Conservation (phyloP, 1,140 invertebrate genomes). For the Acromyrmex charruanus region DNA sequence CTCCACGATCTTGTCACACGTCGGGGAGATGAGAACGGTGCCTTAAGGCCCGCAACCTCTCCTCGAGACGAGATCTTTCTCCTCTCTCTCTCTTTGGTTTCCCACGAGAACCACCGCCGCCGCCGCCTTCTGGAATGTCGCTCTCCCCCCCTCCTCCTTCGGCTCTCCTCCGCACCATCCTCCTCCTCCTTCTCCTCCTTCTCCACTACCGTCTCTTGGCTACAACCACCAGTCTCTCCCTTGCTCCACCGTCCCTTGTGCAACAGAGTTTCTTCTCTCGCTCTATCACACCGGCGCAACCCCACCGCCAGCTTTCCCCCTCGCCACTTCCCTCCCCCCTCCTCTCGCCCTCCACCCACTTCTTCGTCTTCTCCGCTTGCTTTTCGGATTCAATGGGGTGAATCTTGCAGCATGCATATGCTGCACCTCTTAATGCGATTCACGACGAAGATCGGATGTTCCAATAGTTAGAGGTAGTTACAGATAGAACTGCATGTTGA, state of each 20-base stretch:
- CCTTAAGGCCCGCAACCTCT: constrained; percentile 79
- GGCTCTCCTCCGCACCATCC: constrained; percentile 28
- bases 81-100: constrained; percentile 84
- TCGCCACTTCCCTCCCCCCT: constrained; percentile 30
- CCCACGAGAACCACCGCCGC: constrained; percentile 86
- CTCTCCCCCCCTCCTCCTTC: constrained; percentile 81
- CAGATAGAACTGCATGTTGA: background rate
- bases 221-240: constrained; percentile 59
- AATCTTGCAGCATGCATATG: constrained; percentile 39
- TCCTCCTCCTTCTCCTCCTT: constrained; percentile 28
- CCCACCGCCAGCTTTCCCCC: constrained; percentile 69
- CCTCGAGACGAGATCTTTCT: constrained; percentile 76
- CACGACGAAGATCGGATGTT: constrained; percentile 14
- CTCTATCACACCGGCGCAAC: constrained; percentile 61
- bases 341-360: background rate
- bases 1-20: constrained; percentile 77
- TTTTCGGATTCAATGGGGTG: constrained; percentile 72
- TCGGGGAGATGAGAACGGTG: constrained; percentile 82
- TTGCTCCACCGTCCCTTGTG: constrained; percentile 54
- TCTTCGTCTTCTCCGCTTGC: constrained; percentile 55
- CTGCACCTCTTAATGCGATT: constrained; percentile 38
- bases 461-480: background rate
- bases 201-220: constrained; percentile 71
- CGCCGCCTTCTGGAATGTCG: constrained; percentile 87
- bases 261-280: constrained; percentile 54